Evolutionary conservation across 2,113 vertebrate species (phyloP), one percentile per base, ranked within the genome.

Genomic region (Spilogale gracilis): DNA sequence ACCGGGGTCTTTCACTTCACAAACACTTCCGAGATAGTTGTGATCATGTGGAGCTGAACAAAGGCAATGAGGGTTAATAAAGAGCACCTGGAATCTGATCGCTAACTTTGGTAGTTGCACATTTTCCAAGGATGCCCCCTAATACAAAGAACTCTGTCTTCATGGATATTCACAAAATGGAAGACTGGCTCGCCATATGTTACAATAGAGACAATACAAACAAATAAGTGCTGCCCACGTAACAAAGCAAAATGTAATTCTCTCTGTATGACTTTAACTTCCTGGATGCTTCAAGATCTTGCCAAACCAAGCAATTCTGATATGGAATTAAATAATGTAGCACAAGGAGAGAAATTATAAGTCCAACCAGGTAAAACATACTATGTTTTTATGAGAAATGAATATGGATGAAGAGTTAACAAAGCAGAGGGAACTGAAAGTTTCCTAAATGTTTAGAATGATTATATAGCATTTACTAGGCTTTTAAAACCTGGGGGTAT

Each of bases 291-390:
- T 71, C 94, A 95, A 88, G 18, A 60, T 94, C 45, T 88, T 79
- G 14, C 69, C 85, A 94, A 98, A 79, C 21, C 27, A 94, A 90
- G 9, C 32, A 93, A 80, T 88, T 90, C n/a, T 96, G 14, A 71
- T 61, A 61, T 7, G 76, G 52, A 95, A 38, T 91, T 88, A 90
- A 95, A 88, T 91, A 92, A 76, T 96, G 54, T 97, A 73, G 23
- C 45, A 65, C 30, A 9, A 87, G 9, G 54, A 85, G 17, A 87
- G 32, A 97, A 97, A 92, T 60, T 80, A 69, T 61, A 58, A 79
- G 2, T 91, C 4, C 13, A 94, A 94, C 16, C 54, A 93, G 6
- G 3, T 82, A 91, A 86, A 48, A 21, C 17, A 27, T 5, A 38
- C 1, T 65, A 5, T 84, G 58, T 58, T 88, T 78, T 78, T 81